Base-by-base conservation (phyloP, 2,888 invertebrate species). In the Meandrusa payeni region DNA sequence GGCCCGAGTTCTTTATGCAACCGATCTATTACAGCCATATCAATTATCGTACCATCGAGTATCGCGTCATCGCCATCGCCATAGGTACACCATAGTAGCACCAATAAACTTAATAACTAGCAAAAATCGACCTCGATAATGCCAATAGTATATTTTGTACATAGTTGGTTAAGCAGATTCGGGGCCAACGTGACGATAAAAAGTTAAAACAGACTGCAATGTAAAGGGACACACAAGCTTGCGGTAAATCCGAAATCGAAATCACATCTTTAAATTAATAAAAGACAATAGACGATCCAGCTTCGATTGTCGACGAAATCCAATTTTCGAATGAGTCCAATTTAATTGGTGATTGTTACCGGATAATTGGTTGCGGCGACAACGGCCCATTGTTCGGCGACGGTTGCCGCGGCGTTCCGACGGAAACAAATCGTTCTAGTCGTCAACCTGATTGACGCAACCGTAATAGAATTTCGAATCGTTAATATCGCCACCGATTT, bases 321-420 rank as follows among this genome's bases (percentile, higher is more conserved):
- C n/a, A n/a, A 48, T 45, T 48, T 44, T 38, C 38, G 48, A 45
- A 38, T 41, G 48, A 31, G 31, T 31, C 29, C 50, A 51, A 55
- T 58, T 51, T 50, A 50, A 52, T 54, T 50, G 46, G 50, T 43
- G 48, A 52, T 51, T 51, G 50, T 46, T 43, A 29, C 29, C 42
- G 52, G 52, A 41, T 50, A 51, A 58, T 57, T 58, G 54, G 52
- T 55, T 40, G 48, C 46, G 47, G 42, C 44, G 32, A 45, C 42
- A 37, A 37, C 37, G 28, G 36, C 6, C 37, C 28, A 43, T 43
- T 43, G 42, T 43, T 28, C 19, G 6, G 2, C 26, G 28, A 9
- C 26, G 38, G 22, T 39, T 6, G 39, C 29, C 23, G 23, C 28
- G 28, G 17, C 41, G 41, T 27, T 28, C 3, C 20, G 27, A 31